Evolutionary conservation across 2,888 invertebrate species (phyloP).

Genomic region (Agonopterix heracliana): DNA sequence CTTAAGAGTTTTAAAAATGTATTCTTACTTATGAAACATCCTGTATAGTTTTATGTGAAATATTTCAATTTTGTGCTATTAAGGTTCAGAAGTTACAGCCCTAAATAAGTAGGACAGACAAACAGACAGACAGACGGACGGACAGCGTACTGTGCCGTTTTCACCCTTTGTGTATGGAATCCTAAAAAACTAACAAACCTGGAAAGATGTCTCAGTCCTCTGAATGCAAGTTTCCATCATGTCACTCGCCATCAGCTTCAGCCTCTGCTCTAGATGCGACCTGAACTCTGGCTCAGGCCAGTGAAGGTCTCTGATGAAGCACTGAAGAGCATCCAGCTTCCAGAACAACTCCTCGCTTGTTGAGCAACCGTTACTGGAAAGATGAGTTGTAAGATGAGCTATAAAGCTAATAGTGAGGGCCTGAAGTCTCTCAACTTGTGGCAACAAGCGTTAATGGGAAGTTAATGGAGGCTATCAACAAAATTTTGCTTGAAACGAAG

Average conservation of each 20-base stretch:
- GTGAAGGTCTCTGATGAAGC: slow-evolving; percentile 97
- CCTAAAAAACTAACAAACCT: slow-evolving; percentile 34
- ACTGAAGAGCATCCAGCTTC: slow-evolving; percentile 98
- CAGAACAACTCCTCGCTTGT: slow-evolving; percentile 99
- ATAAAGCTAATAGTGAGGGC: too few species aligned
- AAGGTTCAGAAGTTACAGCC: too few species aligned
- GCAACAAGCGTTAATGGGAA: too few species aligned
- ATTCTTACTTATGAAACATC: too few species aligned
- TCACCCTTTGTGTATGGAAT: not conserved
- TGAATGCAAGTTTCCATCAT: slow-evolving; percentile 99
- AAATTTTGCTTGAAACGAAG: too few species aligned
- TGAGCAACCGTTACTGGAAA: slow-evolving; percentile 92
- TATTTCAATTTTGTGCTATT: too few species aligned
- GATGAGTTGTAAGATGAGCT: not conserved
- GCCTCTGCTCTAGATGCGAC: slow-evolving; percentile 95
- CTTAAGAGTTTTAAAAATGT: too few species aligned
- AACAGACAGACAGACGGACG: too few species aligned
- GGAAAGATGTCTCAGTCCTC: slow-evolving; percentile 90
- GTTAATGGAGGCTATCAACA: too few species aligned
- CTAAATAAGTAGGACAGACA: too few species aligned
- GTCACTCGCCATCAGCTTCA: slow-evolving; percentile 98
- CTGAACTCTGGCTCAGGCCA: slow-evolving; percentile 99
- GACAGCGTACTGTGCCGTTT: not conserved
- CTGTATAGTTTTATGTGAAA: too few species aligned
- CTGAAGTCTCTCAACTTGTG: too few species aligned